Evolutionary conservation across 1,140 invertebrate species (phyloP).

Genomic region (Bursaphelenchus mucronatus): DNA sequence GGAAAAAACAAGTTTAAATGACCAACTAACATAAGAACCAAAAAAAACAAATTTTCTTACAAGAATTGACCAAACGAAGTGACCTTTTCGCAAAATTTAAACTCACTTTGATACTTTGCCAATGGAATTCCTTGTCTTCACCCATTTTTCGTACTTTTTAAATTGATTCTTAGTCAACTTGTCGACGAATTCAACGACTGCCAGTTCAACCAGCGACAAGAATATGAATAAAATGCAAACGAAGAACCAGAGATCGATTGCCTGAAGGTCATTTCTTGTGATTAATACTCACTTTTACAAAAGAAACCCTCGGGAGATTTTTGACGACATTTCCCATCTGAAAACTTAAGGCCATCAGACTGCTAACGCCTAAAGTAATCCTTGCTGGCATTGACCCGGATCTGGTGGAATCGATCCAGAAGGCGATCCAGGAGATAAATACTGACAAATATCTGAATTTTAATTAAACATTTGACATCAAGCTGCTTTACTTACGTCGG

Average conservation of each 20-base stretch:
- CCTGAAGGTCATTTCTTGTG: constrained; percentile 10
- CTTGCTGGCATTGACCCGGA: constrained; percentile 61
- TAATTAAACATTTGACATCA: not conserved
- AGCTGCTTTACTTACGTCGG: constrained; percentile 62
- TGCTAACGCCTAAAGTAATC: constrained; percentile 62
- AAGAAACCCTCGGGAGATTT: constrained; percentile 51
- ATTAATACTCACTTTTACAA: constrained; percentile 47
- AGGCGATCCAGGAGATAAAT: constrained; percentile 63
- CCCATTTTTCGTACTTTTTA: constrained; percentile 20
- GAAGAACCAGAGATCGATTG: constrained; percentile 62
- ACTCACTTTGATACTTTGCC: not conserved
- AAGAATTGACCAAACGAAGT: constrained; percentile 3
- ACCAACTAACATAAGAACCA: not conserved
- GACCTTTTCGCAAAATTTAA: not conserved
- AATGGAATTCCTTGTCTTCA: constrained; percentile 20
- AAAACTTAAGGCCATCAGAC: constrained; percentile 48
- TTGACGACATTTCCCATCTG: constrained; percentile 53
- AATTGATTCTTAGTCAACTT: constrained; percentile 26
- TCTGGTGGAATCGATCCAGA: constrained; percentile 64
- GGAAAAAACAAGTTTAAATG: no score
- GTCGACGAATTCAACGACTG: constrained; percentile 61
- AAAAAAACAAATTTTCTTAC: not conserved
- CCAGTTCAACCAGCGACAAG: constrained; percentile 62
- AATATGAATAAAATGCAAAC: constrained; percentile 63
- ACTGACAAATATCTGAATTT: not conserved